Base-by-base conservation (phyloP, 2,113 vertebrate genomes). In the Pholis gunnellus region DNA sequence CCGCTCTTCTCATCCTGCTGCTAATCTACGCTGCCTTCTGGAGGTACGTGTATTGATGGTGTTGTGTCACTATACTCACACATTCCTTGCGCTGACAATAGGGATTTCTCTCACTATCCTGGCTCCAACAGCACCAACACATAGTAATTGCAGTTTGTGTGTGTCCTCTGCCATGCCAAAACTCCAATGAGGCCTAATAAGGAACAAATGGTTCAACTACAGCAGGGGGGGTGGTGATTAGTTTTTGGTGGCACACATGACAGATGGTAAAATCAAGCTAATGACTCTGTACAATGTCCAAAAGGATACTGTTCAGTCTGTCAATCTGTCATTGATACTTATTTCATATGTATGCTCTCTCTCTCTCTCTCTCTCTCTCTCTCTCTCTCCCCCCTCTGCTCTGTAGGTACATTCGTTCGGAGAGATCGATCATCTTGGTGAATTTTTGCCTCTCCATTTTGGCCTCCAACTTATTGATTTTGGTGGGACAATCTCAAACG, bases 361-460 rank as follows among this genome's bases (percentile, higher is more conserved):
- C 48, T 56, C 11, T 66, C 54, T 14, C 44, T 40, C 44, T 69
- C 64, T 72, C 44, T 52, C n/a, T 69, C 64, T 75, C 59, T 27
- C 31, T 60, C 42, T 18, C 0, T 50, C 44, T 46, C 38, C 57
- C 52, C 68, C 25, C 31, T 72, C 29, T 60, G 6, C 59, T 86
- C 6, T 1, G 34, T 87, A 99, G 98, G 94, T 99, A 99, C 85
- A 99, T 99, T 84, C 97, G 97, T 52, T 99, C 98, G 0, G 98
- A 99, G 88, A 97, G 98, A 86, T 99, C 97, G 85, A 99, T 99
- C 94, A 99, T 99, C 89, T 93, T 99, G 87, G 96, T 99, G 94
- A 99, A 99, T 83, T 99, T 99, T 89, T 99, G 98, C 76, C 87
- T 99, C 93, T 99, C 98, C 92, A 99, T 99, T 93, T 92, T 99